Conservation (phyloP, 2,113 vertebrate species). For the Toxostoma redivivum region DNA sequence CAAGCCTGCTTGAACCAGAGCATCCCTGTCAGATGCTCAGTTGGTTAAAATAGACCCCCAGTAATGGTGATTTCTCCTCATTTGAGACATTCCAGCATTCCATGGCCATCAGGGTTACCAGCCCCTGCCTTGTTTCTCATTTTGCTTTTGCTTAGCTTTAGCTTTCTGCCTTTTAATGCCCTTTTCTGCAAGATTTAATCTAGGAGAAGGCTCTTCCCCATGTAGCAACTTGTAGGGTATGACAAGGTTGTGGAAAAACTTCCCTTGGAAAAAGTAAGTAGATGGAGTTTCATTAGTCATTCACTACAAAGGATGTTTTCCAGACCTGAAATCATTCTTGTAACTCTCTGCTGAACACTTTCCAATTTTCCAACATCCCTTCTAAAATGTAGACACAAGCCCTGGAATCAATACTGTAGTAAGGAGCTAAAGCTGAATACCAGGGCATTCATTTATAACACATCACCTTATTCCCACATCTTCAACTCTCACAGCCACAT, state of each 20-base stretch:
- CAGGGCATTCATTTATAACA: not conserved
- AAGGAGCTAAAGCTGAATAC: not conserved
- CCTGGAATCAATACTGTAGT: not conserved
- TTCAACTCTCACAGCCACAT: not conserved
- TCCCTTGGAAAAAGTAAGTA: constrained; percentile 55
- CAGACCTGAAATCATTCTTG: constrained; percentile 64
- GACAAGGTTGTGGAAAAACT: constrained; percentile 57
- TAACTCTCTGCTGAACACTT: constrained; percentile 40
- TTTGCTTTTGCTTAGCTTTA: not conserved
- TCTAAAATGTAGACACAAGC: not conserved
- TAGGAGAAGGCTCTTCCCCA: constrained; percentile 19
- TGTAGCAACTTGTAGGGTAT: constrained; percentile 60
- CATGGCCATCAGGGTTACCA: not conserved
- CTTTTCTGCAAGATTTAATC: constrained; percentile 54
- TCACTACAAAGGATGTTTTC: constrained; percentile 63
- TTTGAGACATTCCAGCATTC: not conserved
- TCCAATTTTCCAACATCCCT: constrained; percentile 57
- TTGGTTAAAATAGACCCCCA: not conserved
- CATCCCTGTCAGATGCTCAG: not conserved
- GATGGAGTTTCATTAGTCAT: constrained; percentile 60
- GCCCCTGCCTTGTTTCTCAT: not conserved
- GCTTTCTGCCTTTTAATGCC: constrained; percentile 10
- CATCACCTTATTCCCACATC: not conserved
- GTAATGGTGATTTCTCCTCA: not conserved
- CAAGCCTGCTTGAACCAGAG: not conserved